Conservation (phyloP, 2,113 vertebrate species). For the Thamnaconus septentrionalis region DNA sequence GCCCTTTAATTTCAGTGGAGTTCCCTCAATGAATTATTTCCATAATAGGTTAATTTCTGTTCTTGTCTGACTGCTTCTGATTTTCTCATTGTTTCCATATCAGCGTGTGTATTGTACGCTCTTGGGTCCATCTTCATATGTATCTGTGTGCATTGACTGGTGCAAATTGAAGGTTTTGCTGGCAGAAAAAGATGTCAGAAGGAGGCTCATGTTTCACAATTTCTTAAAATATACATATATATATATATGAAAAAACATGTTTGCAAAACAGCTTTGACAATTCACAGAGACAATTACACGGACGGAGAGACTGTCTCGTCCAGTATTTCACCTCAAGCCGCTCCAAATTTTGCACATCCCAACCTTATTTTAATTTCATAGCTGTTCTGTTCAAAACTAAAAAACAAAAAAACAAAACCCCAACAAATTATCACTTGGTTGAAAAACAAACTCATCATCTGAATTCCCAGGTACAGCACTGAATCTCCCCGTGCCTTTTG, state of each 20-base stretch:
- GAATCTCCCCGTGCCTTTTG: conserved; percentile 1
- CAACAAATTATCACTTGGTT: not conserved
- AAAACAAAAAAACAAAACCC: not conserved
- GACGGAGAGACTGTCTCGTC: too few relatives aligned
- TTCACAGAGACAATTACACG: too few relatives aligned
- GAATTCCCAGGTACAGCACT: not conserved
- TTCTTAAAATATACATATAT: too few relatives aligned
- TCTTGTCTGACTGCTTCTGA: conserved; percentile 17
- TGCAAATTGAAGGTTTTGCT: conserved; percentile 24
- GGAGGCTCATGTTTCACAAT: too few relatives aligned
- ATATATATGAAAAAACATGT: too few relatives aligned
- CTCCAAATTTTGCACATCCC: not conserved
- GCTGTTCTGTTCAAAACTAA: not conserved
- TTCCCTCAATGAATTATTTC: not conserved
- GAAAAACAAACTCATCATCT: not conserved
- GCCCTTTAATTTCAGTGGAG: not conserved
- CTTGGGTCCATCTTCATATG: conserved; percentile 18
- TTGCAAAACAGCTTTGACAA: too few relatives aligned
- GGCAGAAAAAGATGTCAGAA: not conserved
- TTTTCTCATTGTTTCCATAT: conserved; percentile 33
- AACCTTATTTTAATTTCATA: too few relatives aligned
- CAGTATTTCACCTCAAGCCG: too few relatives aligned
- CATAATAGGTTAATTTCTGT: conserved; percentile 12
- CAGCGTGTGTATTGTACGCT: conserved; percentile 27
- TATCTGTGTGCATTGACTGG: conserved; percentile 36